These are phyloP conservation scores for Corydoras maculifer DNA, from an alignment of 2,113 vertebrate genomes.

Conservation along the genomic window DNA sequence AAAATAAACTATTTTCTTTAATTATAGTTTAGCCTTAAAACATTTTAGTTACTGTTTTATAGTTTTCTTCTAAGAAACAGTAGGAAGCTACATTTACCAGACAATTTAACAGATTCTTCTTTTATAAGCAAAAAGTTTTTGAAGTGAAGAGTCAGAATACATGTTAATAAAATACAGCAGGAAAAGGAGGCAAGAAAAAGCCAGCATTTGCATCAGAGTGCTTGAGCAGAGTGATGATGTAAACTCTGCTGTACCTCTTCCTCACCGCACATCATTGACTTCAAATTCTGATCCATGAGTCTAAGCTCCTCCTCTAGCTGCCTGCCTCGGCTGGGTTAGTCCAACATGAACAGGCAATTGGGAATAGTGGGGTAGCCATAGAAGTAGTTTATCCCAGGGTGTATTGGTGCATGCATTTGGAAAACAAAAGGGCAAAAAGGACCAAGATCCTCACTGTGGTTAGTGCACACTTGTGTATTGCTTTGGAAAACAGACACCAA, in stretches of 20 bases:
- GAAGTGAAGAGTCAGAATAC: too few species aligned
- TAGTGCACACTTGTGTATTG: slow-evolving; percentile 32
- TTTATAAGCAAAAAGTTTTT: neutral
- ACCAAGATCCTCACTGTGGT: slow-evolving; percentile 42
- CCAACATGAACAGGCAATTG: slow-evolving; percentile 40
- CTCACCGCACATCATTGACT: slow-evolving; percentile 92
- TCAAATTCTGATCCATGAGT: slow-evolving; percentile 93
- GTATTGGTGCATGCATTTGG: slow-evolving; percentile 55
- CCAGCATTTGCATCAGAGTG: neutral
- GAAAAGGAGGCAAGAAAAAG: slow-evolving; percentile 16
- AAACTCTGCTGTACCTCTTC: slow-evolving; percentile 82
- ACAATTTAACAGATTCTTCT: too few species aligned
- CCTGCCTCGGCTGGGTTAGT: slow-evolving; percentile 80
- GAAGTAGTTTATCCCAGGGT: slow-evolving; percentile 47
- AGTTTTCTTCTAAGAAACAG: too few species aligned
- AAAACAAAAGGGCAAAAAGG: slow-evolving; percentile 45
- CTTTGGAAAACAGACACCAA: slow-evolving; percentile 20
- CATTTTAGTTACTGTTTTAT: too few species aligned
- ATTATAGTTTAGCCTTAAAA: too few species aligned
- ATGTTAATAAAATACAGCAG: slow-evolving; percentile 14
- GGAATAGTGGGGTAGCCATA: slow-evolving; percentile 27
- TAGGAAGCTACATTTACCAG: too few species aligned
- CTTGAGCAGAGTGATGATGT: slow-evolving; percentile 1
- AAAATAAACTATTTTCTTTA: too few species aligned
- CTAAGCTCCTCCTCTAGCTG: slow-evolving; percentile 89